Base-by-base conservation (phyloP, 2,888 invertebrate species). In the Rotaria sp. region DNA sequence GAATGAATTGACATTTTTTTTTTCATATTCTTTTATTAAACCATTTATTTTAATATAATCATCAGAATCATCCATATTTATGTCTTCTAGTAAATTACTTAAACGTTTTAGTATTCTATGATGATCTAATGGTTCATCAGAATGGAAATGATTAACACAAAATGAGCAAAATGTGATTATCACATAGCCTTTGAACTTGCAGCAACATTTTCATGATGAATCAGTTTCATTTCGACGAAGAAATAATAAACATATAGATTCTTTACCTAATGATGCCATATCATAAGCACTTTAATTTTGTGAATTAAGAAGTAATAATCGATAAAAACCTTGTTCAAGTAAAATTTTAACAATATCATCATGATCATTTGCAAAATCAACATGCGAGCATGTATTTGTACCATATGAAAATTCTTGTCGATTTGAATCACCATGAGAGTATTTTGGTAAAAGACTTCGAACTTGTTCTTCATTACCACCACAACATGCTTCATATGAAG, bases 101-200 rank as follows among this genome's bases (percentile, higher is more conserved):
- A 80, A 45, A 4, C 45, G 41, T 45, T n/a, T 41, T 7, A 3
- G 0, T n/a, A 80, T 80, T 13, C 45, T 45, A n/a, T 45, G 11
- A 26, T 41, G n/a, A 41, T 24, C 13, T n/a, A 80, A n/a, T 15
- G 80, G 80, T 13, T 41, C 26, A 80, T 80, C 80, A 10, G 26
- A n/a, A 41, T 80, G 80, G 1, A 80, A 26, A 45, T 15, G 3
- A 80, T 80, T 45, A 15, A 45, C 45, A n/a, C 26, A 45, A 45
- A 45, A 26, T 45, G 80, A 26, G 10, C 26, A 5, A 80, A 26
- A 45, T n/a, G 26, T 45, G 80, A 80, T 45, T 80, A 45, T 45
- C 80, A 80, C 80, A 80, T 80, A 4, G 80, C n/a, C 45, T 45
- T 80, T 45, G 80, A 80, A 26, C 26, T 80, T 41, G 80, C 45